phyloP scores from a whole-genome alignment of 1,140 invertebrate genomes.

The Drosophila eugracilis region DNA sequence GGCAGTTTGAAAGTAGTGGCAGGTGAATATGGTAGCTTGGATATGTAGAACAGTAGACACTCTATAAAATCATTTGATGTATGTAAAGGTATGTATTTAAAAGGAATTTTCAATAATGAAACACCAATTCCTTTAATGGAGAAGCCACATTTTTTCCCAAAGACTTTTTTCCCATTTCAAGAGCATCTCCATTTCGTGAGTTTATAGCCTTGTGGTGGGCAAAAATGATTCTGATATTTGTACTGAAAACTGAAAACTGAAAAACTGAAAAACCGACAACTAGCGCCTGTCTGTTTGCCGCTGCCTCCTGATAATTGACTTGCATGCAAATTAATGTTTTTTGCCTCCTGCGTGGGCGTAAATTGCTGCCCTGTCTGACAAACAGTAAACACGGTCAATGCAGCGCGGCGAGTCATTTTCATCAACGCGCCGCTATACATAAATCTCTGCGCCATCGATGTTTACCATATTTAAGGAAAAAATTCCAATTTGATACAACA shows the following conservation, averaged over 20 bases:
- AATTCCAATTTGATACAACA: conserved; percentile 54
- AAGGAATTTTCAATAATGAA: not conserved
- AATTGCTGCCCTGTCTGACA: conserved; percentile 64
- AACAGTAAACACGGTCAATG: conserved; percentile 58
- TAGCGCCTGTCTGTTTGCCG: conserved; percentile 32
- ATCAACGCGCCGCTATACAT: conserved; percentile 48
- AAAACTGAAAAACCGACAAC: conserved; percentile 27
- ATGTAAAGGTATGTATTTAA: not conserved
- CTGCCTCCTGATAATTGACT: conserved; percentile 73
- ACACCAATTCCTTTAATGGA: not conserved
- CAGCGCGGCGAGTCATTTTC: conserved; percentile 49
- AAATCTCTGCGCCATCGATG: conserved; percentile 50
- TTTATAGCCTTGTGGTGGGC: not conserved
- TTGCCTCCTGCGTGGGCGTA: conserved; percentile 46
- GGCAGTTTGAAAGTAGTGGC: conserved; percentile 21
- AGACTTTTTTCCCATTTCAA: not conserved
- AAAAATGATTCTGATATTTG: conserved; percentile 59
- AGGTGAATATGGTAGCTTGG: not conserved
- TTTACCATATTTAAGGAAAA: conserved; percentile 59
- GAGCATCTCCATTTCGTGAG: conserved; percentile 9
- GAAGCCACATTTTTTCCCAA: not conserved
- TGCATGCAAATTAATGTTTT: conserved; percentile 80
- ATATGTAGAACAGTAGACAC: not conserved
- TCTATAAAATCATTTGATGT: not conserved
- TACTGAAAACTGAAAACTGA: conserved; percentile 20